A percentile compares a stretch with the other conserved stretches of the same genome.
Conservation (phyloP, 2,888 invertebrate species). For the Drosophila fulvimacula region DNA sequence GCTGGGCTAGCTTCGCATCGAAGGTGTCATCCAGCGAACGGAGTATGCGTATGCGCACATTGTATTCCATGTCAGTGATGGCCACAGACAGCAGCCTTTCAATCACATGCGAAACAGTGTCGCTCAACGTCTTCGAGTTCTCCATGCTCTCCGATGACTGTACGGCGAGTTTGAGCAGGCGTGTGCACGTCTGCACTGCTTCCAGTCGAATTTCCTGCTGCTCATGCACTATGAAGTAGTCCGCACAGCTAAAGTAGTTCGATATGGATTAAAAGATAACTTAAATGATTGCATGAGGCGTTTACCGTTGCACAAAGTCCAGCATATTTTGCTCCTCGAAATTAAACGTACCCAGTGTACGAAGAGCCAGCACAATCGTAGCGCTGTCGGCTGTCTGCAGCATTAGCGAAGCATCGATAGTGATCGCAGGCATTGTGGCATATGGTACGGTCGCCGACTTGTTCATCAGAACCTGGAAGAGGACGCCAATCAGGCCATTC, state of each 20-base stretch:
- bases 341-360: slow-evolving; percentile 95
- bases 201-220: slow-evolving; percentile 96
- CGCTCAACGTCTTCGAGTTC: slow-evolving; percentile 93
- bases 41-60: slow-evolving; percentile 96
- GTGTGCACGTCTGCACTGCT: slow-evolving; percentile 97
- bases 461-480: slow-evolving; percentile 95
- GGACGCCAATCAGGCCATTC: slow-evolving; percentile 95
- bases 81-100: slow-evolving; percentile 96
- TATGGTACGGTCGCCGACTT: slow-evolving; percentile 90
- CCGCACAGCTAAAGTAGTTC: slow-evolving; percentile 89
- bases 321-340: slow-evolving; percentile 96
- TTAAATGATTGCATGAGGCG: neutral
- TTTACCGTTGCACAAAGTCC: slow-evolving; percentile 91
- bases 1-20: slow-evolving; percentile 97
- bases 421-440: slow-evolving; percentile 85
- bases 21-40: slow-evolving; percentile 96
- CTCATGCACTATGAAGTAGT: slow-evolving; percentile 95
- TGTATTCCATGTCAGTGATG: slow-evolving; percentile 97
- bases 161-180: slow-evolving; percentile 93
- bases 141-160: slow-evolving; percentile 87
- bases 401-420: slow-evolving; percentile 79
- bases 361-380: slow-evolving; percentile 95
- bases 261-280: neutral
- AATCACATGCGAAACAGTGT: slow-evolving; percentile 95
- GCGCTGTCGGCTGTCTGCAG: slow-evolving; percentile 88